Evolutionary conservation across 2,888 invertebrate species (phyloP).

Genomic region (Aspidiotus rigidus): DNA sequence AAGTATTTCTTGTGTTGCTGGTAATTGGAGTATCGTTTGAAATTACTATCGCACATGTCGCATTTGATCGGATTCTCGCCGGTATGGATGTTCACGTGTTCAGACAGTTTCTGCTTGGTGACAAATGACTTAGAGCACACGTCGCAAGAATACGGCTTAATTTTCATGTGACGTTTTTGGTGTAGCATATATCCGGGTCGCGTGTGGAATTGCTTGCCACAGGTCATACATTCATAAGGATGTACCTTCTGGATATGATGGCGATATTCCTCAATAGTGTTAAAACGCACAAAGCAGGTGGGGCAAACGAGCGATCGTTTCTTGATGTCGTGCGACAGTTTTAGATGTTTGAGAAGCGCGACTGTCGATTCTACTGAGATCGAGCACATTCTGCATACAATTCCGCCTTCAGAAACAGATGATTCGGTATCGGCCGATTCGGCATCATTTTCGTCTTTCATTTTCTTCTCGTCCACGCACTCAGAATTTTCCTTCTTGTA

Average conservation of each 20-base stretch:
- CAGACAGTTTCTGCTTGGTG: slow-evolving; percentile 68
- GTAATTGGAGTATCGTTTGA: slow-evolving; percentile 73
- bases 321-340: slow-evolving; percentile 38
- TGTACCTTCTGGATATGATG: slow-evolving; percentile 63
- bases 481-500: background rate
- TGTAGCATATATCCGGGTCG: slow-evolving; percentile 57
- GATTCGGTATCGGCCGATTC: background rate
- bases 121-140: slow-evolving; percentile 73
- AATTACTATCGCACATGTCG: slow-evolving; percentile 66
- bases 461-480: background rate
- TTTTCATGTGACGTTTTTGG: slow-evolving; percentile 67
- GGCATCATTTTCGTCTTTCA: background rate
- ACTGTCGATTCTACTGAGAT: background rate
- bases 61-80: slow-evolving; percentile 69
- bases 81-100: slow-evolving; percentile 74
- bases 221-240: slow-evolving; percentile 71
- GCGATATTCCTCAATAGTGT: slow-evolving; percentile 58
- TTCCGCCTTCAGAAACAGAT: background rate
- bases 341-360: slow-evolving; percentile 25
- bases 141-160: slow-evolving; percentile 65
- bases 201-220: slow-evolving; percentile 69
- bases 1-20: slow-evolving; percentile 72
- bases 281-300: slow-evolving; percentile 58
- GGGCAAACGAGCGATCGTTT: slow-evolving; percentile 46
- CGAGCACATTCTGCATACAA: slow-evolving; percentile 22